phyloP scores from a whole-genome alignment of 2,797 vertebrate genomes.

The Chaetophractus vellerosus region DNA sequence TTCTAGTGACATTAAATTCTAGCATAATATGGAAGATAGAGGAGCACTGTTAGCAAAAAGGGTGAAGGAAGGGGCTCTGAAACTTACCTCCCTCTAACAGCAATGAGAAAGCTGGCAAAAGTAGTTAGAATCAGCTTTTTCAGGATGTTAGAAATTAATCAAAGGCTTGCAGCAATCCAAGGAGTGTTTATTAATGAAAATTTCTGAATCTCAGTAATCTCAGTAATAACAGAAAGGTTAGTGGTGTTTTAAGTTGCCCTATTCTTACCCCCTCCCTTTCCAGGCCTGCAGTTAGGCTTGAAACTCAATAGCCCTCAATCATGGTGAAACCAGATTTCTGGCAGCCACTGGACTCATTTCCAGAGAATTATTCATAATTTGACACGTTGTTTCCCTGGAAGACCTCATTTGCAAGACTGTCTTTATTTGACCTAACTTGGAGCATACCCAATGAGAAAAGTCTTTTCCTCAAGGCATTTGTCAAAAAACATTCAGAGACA shows the following conservation, averaged over 20 bases:
- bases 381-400: background rate
- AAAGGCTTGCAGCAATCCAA: background rate
- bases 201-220: background rate
- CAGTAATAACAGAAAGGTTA: background rate
- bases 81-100: background rate
- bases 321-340: background rate
- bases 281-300: background rate
- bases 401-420: background rate
- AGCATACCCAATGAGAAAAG: background rate
- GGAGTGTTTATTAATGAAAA: background rate
- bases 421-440: background rate
- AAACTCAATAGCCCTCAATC: background rate
- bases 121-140: background rate
- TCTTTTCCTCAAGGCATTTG: background rate
- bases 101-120: conserved; percentile 2
- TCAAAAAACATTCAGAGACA: background rate
- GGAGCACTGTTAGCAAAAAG: background rate
- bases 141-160: background rate
- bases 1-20: background rate
- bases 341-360: background rate
- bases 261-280: background rate
- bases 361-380: background rate
- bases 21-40: background rate
- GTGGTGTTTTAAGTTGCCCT: background rate
- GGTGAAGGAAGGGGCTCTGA: background rate